phyloP scores from a whole-genome alignment of 2,113 vertebrate species.

The Dryoscopus gambensis region DNA sequence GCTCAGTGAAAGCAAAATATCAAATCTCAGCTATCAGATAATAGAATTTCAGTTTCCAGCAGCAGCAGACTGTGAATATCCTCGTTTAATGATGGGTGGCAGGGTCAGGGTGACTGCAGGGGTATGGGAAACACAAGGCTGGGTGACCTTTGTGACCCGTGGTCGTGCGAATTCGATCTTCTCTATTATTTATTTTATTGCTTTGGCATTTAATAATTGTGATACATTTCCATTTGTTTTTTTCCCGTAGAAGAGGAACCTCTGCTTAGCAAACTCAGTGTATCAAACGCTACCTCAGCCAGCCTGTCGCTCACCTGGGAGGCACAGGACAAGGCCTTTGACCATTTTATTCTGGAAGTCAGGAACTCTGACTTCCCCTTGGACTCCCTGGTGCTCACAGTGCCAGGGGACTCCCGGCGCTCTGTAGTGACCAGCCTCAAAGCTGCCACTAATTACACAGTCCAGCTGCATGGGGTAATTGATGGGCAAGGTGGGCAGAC shows the following conservation, averaged over 20 bases:
- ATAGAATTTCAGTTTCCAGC: not conserved
- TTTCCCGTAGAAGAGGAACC: slow-evolving; percentile 77
- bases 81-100: not conserved
- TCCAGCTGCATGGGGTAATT: slow-evolving; percentile 79
- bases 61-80: not conserved
- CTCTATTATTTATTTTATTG: not conserved
- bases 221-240: slow-evolving; percentile 63
- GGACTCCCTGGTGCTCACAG: slow-evolving; percentile 74
- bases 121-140: not conserved
- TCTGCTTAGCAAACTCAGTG: slow-evolving; percentile 83
- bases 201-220: slow-evolving; percentile 48
- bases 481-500: slow-evolving; percentile 71
- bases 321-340: slow-evolving; percentile 77
- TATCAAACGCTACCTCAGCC: slow-evolving; percentile 84
- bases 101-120: not conserved
- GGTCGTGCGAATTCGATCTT: not conserved
- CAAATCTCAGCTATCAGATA: not conserved
- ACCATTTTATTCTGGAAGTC: slow-evolving; percentile 85
- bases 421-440: slow-evolving; percentile 78
- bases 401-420: slow-evolving; percentile 61
- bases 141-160: not conserved
- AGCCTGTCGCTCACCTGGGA: slow-evolving; percentile 80
- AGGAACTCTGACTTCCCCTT: slow-evolving; percentile 79
- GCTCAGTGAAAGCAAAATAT: not conserved
- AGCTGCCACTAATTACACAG: slow-evolving; percentile 76